phyloP scores from a whole-genome alignment of 2,113 vertebrate genomes.

The chimpanzee (Pan troglodytes) region DNA sequence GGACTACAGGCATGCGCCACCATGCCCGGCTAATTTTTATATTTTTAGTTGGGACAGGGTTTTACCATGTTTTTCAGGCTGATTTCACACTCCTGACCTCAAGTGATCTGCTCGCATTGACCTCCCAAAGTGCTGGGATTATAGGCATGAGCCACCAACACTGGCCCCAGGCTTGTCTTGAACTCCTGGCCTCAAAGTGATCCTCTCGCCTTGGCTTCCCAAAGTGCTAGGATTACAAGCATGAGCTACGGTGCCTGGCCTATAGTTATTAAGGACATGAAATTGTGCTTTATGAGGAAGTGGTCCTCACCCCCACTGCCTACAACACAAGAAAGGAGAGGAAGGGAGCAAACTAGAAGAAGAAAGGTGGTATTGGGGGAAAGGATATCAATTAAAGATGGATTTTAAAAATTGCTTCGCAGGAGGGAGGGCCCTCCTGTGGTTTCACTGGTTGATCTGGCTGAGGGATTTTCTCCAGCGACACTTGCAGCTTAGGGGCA shows the following conservation, averaged over 20 bases:
- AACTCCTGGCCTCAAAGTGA: too few relatives aligned
- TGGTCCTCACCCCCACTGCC: not conserved
- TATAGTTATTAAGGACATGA: not conserved
- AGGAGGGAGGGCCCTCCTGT: not conserved
- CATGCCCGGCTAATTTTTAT: too few relatives aligned
- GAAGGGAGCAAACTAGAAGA: not conserved
- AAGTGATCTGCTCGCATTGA: too few relatives aligned
- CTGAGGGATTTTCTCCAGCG: constrained; percentile 27
- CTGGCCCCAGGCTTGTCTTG: too few relatives aligned
- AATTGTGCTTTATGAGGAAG: not conserved
- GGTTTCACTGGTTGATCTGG: not conserved
- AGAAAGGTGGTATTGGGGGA: not conserved
- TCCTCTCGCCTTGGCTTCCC: not conserved
- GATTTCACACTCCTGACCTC: too few relatives aligned
- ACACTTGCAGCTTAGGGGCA: not conserved
- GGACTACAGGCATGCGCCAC: too few relatives aligned
- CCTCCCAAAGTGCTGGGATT: too few relatives aligned
- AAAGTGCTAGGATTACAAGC: not conserved
- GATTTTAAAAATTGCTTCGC: not conserved
- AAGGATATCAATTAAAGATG: not conserved
- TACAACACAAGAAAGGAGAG: not conserved
- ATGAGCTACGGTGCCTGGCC: not conserved
- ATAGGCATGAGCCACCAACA: too few relatives aligned
- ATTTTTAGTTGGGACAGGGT: too few relatives aligned
- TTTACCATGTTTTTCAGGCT: too few relatives aligned